phyloP scores from a whole-genome alignment of 2,888 invertebrate species.

The Idaea straminata region DNA sequence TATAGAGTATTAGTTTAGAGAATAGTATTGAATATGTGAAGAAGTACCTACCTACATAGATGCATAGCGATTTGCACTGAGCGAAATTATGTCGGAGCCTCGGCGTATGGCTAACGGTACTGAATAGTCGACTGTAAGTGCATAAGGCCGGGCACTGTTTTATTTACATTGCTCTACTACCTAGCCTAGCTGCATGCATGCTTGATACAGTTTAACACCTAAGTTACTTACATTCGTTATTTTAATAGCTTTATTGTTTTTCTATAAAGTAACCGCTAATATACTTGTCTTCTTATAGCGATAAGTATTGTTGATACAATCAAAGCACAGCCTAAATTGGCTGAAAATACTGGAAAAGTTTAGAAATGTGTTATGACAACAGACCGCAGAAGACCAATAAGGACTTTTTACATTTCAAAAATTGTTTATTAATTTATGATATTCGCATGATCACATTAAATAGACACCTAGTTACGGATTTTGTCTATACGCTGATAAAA shows the following conservation, averaged over 20 bases:
- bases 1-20: too few species aligned
- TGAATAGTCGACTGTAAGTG: conserved; percentile 53
- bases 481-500: too few species aligned
- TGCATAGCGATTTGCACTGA: conserved; percentile 50
- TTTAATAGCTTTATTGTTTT: background rate
- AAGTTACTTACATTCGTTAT: background rate
- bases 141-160: conserved; percentile 50
- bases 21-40: background rate
- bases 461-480: too few species aligned
- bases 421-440: too few species aligned
- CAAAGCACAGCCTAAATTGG: too few species aligned
- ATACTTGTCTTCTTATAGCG: background rate
- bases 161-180: conserved; percentile 53
- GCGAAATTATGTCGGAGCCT: conserved; percentile 55
- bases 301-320: too few species aligned
- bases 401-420: too few species aligned
- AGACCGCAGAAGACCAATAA: too few species aligned
- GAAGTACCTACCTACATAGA: conserved; percentile 9
- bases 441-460: too few species aligned
- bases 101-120: conserved; percentile 61
- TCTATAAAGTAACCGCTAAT: background rate
- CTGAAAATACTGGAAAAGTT: too few species aligned
- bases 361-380: too few species aligned
- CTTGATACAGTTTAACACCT: conserved; percentile 40
- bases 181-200: conserved; percentile 36